Percentiles rank a stretch among this genome's conserved stretches.
Conservation (phyloP, 2,113 vertebrate genomes). For the Parotia lawesii region DNA sequence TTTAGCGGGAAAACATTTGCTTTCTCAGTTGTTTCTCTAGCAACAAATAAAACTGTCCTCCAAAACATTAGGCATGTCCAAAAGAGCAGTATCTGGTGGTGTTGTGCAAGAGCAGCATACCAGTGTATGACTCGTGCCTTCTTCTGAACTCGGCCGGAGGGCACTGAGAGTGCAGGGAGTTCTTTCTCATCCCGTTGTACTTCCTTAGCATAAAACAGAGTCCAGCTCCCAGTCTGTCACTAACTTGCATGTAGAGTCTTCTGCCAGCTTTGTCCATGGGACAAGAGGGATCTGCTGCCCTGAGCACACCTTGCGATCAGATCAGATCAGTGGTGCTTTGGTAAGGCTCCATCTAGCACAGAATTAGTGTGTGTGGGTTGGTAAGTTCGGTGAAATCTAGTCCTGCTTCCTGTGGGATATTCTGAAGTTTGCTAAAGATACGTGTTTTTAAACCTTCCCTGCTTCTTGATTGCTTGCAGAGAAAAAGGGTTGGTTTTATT, state of each 20-base stretch:
- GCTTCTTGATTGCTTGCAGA: not conserved
- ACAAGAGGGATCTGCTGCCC: not conserved
- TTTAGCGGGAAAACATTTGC: not conserved
- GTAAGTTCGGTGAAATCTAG: not conserved
- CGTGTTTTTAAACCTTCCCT: not conserved
- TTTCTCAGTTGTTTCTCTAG: not conserved
- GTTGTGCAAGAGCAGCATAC: not conserved
- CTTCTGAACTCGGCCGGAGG: not conserved
- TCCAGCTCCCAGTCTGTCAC: not conserved
- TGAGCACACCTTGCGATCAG: not conserved
- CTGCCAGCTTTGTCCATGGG: not conserved
- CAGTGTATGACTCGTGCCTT: not conserved
- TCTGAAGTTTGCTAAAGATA: not conserved
- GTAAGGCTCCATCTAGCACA: not conserved
- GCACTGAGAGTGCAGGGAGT: not conserved
- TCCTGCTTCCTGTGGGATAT: not conserved
- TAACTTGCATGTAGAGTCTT: accelerated
- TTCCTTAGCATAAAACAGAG: not conserved
- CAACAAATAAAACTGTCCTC: not conserved
- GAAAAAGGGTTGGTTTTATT: not conserved
- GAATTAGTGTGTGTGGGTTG: accelerated
- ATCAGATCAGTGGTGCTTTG: not conserved
- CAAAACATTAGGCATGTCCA: not conserved
- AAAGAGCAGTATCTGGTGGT: not conserved
- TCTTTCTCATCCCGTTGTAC: not conserved